phyloP scores from a whole-genome alignment of 2,888 invertebrate species.

The Ypsolopha scabrella region DNA sequence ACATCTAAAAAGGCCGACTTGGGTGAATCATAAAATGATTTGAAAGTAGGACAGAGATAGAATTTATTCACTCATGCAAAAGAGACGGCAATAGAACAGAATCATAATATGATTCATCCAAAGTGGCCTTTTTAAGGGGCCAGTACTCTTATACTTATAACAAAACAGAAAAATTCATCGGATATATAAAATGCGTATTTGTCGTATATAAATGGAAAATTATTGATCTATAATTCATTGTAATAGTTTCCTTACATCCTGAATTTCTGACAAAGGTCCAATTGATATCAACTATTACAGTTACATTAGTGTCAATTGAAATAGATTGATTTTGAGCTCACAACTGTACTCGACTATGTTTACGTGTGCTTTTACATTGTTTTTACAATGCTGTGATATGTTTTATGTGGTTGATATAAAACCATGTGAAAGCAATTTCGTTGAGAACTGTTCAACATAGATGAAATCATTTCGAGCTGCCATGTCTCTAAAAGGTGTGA shows the following conservation, averaged over 20 bases:
- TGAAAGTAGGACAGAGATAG: too few relatives aligned
- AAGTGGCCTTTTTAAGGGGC: too few relatives aligned
- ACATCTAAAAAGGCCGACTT: too few relatives aligned
- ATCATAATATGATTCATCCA: too few relatives aligned
- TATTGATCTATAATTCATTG: neutral
- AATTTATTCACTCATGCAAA: too few relatives aligned
- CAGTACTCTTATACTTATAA: neutral
- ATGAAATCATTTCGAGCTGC: too few relatives aligned
- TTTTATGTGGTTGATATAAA: slow-evolving; percentile 13
- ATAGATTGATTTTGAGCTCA: slow-evolving; percentile 33
- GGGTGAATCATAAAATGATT: too few relatives aligned
- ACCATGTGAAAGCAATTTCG: too few relatives aligned
- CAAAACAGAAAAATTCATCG: neutral
- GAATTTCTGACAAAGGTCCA: slow-evolving; percentile 18
- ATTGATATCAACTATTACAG: slow-evolving; percentile 27
- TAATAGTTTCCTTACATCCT: slow-evolving; percentile 22
- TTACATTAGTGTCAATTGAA: slow-evolving; percentile 36
- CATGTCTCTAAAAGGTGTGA: too few relatives aligned
- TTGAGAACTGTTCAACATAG: too few relatives aligned
- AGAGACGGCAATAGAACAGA: too few relatives aligned
- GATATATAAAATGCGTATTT: too few relatives aligned
- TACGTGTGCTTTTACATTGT: slow-evolving; percentile 12
- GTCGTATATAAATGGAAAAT: neutral
- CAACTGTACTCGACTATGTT: neutral
- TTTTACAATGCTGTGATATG: slow-evolving; percentile 21